phyloP scores from a whole-genome alignment of 2,113 vertebrate genomes.

The Trinectes maculatus region DNA sequence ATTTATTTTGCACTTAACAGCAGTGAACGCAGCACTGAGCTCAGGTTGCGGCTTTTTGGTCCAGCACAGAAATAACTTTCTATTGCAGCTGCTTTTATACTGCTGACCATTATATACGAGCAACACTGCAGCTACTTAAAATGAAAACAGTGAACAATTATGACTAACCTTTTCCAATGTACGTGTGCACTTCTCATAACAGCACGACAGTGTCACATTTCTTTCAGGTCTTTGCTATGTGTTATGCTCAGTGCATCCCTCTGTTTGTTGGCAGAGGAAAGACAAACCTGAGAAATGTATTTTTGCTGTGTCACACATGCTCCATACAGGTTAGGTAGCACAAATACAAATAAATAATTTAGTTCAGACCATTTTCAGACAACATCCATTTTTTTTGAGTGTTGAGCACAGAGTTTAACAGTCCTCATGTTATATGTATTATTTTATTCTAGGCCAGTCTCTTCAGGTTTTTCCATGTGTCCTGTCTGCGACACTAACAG shows the following conservation, averaged over 20 bases:
- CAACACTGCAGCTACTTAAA: slow-evolving; percentile 18
- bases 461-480: background rate
- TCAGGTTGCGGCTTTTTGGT: slow-evolving; percentile 19
- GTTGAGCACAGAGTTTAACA: background rate
- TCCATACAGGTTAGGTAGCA: slow-evolving; percentile 6
- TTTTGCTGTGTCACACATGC: slow-evolving; percentile 1
- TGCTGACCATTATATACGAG: slow-evolving; percentile 3
- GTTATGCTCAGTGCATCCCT: background rate
- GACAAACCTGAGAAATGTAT: background rate
- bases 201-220: background rate
- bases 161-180: slow-evolving; percentile 24
- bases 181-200: slow-evolving; percentile 3
- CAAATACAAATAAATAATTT: background rate
- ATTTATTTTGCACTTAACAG: slow-evolving; percentile 23
- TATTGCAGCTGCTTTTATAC: slow-evolving; percentile 21
- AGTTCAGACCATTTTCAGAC: background rate
- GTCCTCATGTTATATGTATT: background rate
- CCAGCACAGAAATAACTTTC: slow-evolving; percentile 40
- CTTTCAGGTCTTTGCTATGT: slow-evolving; percentile 6
- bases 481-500: background rate
- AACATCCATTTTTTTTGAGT: background rate
- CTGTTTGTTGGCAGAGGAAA: background rate
- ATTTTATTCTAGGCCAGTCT: background rate
- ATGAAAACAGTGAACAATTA: slow-evolving; percentile 31
- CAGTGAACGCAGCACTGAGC: slow-evolving; percentile 22